Evolutionary conservation across 2,888 invertebrate genomes (phyloP).

Genomic region (Aphidius colemani): DNA sequence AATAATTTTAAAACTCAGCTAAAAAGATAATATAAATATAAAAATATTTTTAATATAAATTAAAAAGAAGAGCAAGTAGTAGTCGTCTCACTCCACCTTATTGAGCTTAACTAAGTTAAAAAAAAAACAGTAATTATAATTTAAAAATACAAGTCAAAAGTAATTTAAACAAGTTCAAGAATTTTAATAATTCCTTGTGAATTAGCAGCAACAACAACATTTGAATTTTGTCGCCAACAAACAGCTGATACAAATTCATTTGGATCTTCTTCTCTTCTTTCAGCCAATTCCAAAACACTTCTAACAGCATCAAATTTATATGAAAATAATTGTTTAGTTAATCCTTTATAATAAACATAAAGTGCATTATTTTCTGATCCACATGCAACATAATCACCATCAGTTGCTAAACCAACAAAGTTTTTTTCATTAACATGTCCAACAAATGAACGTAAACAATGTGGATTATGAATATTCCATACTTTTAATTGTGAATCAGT

Average conservation of each 20-base stretch:
- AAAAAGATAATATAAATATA: too few relatives aligned
- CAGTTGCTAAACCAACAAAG: conserved; percentile 91
- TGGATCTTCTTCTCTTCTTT: conserved; percentile 81
- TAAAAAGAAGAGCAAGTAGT: too few relatives aligned
- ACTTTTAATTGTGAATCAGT: conserved; percentile 90
- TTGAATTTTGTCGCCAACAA: conserved; percentile 86
- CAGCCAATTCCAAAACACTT: conserved; percentile 73
- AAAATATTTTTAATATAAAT: too few relatives aligned
- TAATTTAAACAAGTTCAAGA: conserved; percentile 71
- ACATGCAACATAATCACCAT: conserved; percentile 90
- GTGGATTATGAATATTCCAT: conserved; percentile 82
- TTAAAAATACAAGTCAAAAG: background rate
- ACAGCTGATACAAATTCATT: conserved; percentile 95
- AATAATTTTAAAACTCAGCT: too few relatives aligned
- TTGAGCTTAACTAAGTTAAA: background rate
- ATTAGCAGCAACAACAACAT: conserved; percentile 89
- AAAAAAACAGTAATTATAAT: background rate
- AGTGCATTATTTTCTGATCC: conserved; percentile 94
- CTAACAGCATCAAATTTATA: conserved; percentile 85
- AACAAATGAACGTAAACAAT: conserved; percentile 82
- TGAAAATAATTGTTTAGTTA: conserved; percentile 83
- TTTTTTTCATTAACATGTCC: conserved; percentile 96
- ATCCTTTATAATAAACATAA: conserved; percentile 88
- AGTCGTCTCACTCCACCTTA: too few relatives aligned
- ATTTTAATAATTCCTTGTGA: conserved; percentile 93